Base-by-base conservation (phyloP, 2,797 vertebrate genomes). In the Pogonophryne albipinna region DNA sequence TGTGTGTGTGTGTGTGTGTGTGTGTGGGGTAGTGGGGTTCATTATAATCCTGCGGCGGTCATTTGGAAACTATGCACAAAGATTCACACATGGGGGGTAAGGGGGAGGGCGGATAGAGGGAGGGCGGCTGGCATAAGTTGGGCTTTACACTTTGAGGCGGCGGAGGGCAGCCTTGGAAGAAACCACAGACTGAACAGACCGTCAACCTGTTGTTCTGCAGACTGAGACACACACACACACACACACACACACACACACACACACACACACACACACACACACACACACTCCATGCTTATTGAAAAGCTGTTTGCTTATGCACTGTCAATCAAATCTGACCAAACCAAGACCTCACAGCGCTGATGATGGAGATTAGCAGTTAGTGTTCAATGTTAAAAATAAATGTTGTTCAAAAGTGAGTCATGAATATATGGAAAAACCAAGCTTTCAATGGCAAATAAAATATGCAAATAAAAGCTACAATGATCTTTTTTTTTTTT, bases 31-130 rank as follows among this genome's bases (percentile, higher is more conserved):
- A 5, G 19, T 59, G 52, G 79, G 56, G 71, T 75, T 86, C 86
- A 86, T 79, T 82, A 84, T 73, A 78, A 78, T 78, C 65, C 80
- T 78, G 84, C 45, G 61, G 78, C 82, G 82, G 88, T 94, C 91
- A 94, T 93, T 92, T 93, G 93, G 91, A 95, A 94, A 94, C 90
- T 93, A 94, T 94, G 93, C 87, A 89, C 82, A 89, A 87, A 89
- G 89, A 91, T 93, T 93, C 87, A 88, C 90, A 93, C 89, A 90
- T 91, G 78, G 79, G 56, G 75, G 66, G 68, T 65, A 71, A 51
- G 66, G 70, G 78, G 71, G 78, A 74, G 83, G 71, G 52, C 38
- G 52, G 69, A 51, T 74, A 27, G 80, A 66, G 90, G 82, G 82
- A 59, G 86, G 75, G 81, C 45, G 80, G 71, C 78, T 78, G 87